A percentile compares a stretch with the other conserved stretches of the same genome.
phyloP scores from a whole-genome alignment of 1,140 invertebrate species.

The Zaprionus nigranus region DNA sequence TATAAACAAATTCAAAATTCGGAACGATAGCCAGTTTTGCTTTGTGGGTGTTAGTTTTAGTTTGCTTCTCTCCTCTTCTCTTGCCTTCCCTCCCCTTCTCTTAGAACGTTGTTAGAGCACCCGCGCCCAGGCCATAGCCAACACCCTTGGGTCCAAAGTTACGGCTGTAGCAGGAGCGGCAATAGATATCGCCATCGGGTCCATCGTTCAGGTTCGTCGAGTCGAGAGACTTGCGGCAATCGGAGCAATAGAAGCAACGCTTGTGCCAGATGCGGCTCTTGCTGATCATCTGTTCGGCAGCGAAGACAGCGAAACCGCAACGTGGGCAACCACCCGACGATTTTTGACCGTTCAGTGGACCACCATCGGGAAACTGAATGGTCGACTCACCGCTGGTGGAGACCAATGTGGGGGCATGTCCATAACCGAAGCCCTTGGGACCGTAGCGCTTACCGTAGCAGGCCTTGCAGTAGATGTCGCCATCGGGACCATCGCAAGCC shows the following conservation, averaged over 20 bases:
- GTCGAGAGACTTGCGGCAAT: constrained; percentile 96
- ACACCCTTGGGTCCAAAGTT: constrained; percentile 98
- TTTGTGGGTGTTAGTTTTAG: constrained; percentile 9
- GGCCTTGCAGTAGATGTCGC: constrained; percentile 94
- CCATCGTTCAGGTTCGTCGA: constrained; percentile 95
- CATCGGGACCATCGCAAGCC: constrained; percentile 95
- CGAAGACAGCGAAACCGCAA: constrained; percentile 95
- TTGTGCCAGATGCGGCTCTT: constrained; percentile 97
- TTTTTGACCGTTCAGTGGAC: constrained; percentile 86
- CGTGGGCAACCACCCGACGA: constrained; percentile 89
- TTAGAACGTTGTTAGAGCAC: constrained; percentile 93
- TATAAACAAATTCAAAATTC: constrained; percentile 41
- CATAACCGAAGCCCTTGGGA: constrained; percentile 95
- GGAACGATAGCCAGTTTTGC: constrained; percentile 14
- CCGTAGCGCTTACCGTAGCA: constrained; percentile 96
- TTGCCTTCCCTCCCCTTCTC: neutral
- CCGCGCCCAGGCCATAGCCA: constrained; percentile 94
- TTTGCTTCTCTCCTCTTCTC: constrained; percentile 2
- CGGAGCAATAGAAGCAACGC: constrained; percentile 96
- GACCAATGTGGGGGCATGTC: constrained; percentile 93
- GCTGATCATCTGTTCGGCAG: constrained; percentile 97
- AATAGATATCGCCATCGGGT: constrained; percentile 97
- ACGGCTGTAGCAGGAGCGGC: constrained; percentile 95
- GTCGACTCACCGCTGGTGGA: constrained; percentile 90
- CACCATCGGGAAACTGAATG: constrained; percentile 87